These are phyloP conservation scores for Sus cebifrons DNA, from an alignment of 2,797 vertebrate species.

Conservation along the genomic window DNA sequence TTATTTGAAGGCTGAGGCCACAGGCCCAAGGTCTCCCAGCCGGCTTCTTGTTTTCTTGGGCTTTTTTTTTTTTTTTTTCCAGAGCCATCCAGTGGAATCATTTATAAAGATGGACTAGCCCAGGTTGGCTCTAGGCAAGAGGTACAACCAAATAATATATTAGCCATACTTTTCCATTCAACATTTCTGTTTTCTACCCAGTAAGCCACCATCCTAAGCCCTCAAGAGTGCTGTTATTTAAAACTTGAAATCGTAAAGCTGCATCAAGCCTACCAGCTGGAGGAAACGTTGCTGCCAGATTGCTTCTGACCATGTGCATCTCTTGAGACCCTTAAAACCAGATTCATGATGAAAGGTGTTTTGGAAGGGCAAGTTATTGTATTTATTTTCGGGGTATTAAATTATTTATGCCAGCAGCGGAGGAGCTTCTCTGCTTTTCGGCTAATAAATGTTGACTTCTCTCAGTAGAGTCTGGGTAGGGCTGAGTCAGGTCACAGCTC, in stretches of 20 bases:
- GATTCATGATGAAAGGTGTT: slow-evolving; percentile 9
- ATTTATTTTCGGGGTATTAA: slow-evolving; percentile 63
- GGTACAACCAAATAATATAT: slow-evolving; percentile 45
- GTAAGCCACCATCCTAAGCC: background rate
- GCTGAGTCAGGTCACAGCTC: slow-evolving; percentile 13
- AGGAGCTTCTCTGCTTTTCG: slow-evolving; percentile 52
- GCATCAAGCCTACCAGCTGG: slow-evolving; percentile 37
- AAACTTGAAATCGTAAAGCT: slow-evolving; percentile 41
- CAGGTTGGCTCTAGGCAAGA: slow-evolving; percentile 47
- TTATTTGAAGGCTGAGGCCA: slow-evolving; percentile 58
- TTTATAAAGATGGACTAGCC: slow-evolving; percentile 53
- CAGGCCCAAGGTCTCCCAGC: background rate
- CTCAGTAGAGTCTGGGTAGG: slow-evolving; percentile 29
- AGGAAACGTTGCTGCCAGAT: slow-evolving; percentile 39
- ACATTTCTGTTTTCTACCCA: slow-evolving; percentile 63
- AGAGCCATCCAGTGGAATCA: background rate
- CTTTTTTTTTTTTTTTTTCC: background rate
- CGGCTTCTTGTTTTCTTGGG: slow-evolving; percentile 44
- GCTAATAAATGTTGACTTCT: slow-evolving; percentile 46
- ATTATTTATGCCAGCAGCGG: slow-evolving; percentile 43
- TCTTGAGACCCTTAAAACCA: slow-evolving; percentile 61
- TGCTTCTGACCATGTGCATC: slow-evolving; percentile 11
- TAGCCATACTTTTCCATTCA: slow-evolving; percentile 60
- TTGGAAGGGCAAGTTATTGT: slow-evolving; percentile 29
- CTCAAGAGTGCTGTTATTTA: slow-evolving; percentile 69